phyloP scores from a whole-genome alignment of 2,113 vertebrate species.

The Mungos mungo region DNA sequence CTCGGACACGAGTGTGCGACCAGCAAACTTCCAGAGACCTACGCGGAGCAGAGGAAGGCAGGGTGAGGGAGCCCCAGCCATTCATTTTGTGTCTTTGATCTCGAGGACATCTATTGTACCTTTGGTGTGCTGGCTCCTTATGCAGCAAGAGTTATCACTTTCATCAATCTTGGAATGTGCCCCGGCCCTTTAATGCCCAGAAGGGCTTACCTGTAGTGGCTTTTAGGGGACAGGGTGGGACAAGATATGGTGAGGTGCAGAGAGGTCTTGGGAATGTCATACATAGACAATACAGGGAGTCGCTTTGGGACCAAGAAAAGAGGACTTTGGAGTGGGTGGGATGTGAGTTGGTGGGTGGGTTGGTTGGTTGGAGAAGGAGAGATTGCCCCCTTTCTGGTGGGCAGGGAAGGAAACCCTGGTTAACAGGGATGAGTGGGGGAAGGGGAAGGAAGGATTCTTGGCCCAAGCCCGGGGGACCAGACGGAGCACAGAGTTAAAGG shows the following conservation, averaged over 20 bases:
- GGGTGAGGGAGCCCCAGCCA: neutral
- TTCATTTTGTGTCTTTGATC: neutral
- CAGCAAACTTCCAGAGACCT: neutral
- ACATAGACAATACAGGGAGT: neutral
- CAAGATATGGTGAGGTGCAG: neutral
- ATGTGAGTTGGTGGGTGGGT: neutral
- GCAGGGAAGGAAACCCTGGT: neutral
- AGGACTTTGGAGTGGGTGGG: neutral
- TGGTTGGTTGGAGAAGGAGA: neutral
- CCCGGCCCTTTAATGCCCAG: neutral
- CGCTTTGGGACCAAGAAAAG: conserved; percentile 6
- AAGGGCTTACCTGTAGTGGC: neutral
- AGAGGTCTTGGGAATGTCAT: neutral
- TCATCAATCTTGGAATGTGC: neutral
- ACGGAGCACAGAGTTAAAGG: neutral
- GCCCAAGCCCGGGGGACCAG: neutral
- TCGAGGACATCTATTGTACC: neutral
- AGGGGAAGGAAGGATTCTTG: neutral
- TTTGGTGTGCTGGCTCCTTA: conserved; percentile 22
- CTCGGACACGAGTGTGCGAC: neutral
- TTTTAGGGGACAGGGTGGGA: neutral
- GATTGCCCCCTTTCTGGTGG: neutral
- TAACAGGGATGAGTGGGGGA: neutral
- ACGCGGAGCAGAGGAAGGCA: neutral
- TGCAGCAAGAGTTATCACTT: neutral